Conservation (phyloP, 2,113 vertebrate genomes). For the Chinchilla lanigera region DNA sequence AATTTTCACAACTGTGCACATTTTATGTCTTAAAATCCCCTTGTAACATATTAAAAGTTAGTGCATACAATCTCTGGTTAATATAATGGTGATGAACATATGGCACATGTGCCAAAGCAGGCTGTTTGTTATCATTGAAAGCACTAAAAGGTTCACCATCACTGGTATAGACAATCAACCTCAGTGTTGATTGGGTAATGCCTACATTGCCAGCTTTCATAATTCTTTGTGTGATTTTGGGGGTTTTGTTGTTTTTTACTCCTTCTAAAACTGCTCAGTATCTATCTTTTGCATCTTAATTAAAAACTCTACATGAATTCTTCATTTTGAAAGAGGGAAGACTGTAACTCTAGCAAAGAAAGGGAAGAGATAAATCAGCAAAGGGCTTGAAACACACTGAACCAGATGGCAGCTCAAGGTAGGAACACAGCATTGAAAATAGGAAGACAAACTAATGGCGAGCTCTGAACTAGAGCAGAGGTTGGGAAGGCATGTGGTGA, state of each 20-base stretch:
- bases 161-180: not conserved
- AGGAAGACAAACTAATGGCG: not conserved
- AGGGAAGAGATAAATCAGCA: not conserved
- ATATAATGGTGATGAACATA: not conserved
- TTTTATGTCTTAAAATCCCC: not conserved
- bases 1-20: not conserved
- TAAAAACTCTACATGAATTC: conserved; percentile 1
- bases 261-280: not conserved
- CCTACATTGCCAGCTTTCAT: not conserved
- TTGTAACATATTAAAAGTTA: not conserved
- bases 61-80: not conserved
- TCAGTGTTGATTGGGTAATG: not conserved
- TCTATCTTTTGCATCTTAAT: not conserved
- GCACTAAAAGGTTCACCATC: not conserved
- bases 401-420: not conserved
- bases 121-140: not conserved
- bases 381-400: not conserved
- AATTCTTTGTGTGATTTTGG: not conserved
- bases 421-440: not conserved
- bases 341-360: not conserved
- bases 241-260: not conserved
- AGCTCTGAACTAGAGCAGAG: not conserved
- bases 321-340: not conserved
- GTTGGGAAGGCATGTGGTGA: fast-evolving
- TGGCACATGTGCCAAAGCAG: not conserved